A percentile compares a stretch with the other conserved stretches of the same genome.
Conservation (phyloP, 2,113 vertebrate genomes). For the Cisticola juncidis region DNA sequence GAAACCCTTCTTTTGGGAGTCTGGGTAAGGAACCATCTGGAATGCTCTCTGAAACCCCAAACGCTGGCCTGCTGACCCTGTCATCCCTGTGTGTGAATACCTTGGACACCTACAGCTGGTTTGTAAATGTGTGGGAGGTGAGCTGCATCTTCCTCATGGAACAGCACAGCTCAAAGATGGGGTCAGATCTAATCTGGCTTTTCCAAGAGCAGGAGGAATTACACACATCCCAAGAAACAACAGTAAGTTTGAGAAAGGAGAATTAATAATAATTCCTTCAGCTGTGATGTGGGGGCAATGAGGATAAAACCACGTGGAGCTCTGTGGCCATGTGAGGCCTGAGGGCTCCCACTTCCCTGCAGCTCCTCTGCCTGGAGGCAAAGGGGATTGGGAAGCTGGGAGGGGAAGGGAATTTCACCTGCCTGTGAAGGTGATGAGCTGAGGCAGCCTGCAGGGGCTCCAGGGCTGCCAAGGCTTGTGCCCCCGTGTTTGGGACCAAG, state of each 20-base stretch:
- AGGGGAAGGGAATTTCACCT: neutral
- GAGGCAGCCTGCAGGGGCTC: neutral
- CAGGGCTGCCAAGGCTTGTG: too few relatives aligned
- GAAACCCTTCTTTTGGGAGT: neutral
- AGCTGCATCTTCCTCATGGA: neutral
- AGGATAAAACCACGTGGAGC: neutral
- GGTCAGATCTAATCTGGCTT: neutral
- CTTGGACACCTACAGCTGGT: too few relatives aligned
- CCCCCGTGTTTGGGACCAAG: accelerated
- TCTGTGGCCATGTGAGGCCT: neutral
- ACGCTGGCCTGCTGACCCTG: accelerated
- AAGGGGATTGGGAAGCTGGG: accelerated
- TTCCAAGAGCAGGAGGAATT: neutral
- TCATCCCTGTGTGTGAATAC: accelerated
- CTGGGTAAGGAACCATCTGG: accelerated
- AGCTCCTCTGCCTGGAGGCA: neutral
- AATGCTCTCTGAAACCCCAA: neutral
- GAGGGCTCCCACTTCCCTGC: neutral
- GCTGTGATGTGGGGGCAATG: accelerated
- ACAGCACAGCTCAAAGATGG: neutral
- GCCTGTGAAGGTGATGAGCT: accelerated
- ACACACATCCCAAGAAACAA: accelerated
- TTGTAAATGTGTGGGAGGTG: accelerated
- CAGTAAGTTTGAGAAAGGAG: neutral
- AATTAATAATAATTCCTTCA: neutral